Base-by-base conservation (phyloP, 2,888 invertebrate species). In the Nomada lathburiana region DNA sequence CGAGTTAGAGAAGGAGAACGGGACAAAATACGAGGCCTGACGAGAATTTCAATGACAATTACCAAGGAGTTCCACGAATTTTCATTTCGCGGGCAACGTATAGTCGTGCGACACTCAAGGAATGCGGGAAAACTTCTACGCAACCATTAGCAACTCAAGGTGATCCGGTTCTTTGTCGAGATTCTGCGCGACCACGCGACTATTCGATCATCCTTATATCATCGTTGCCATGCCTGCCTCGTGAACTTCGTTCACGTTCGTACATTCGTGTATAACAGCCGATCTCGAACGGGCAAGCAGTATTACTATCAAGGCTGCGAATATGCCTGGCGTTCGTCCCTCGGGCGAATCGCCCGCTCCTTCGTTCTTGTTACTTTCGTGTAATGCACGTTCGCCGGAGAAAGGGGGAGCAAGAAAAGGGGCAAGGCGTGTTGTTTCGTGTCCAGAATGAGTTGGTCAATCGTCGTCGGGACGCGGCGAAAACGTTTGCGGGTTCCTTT, bases 111-210 rank as follows among this genome's bases (percentile, higher is more conserved):
- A 47, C 65, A 20, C 13, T 23, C 42, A 29, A 23, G 76, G 69
- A 76, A 76, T 69, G 75, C 69, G 44, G 29, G 69, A 63, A 70
- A 63, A 63, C 62, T 72, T 71, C 68, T 75, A 20, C 57, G 52
- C 42, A 62, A 62, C 9, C n/a, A 53, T 53, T 53, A 23, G 1
- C 42, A 52, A 63, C 68, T 75, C 68, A 68, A 75, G 69, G 69
- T 63, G 62, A 70, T 76, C 69, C 63, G 44, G 63, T 76, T 63
- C 68, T 23, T 23, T 36, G 23, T n/a, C 53, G 44, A 55, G 53
- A 75, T 55, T 68, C 23, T 53, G n/a, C 36, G 11, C 13, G 23
- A 20, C 42, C 3, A 47, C 36, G 36, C 36, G 36, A 36, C 36
- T 42, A 42, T 55, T 36, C 50, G 55, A 42, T 29, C 44, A 50